These are phyloP conservation scores for Caranx ignobilis DNA, from an alignment of 2,113 vertebrate genomes.

Conservation along the genomic window DNA sequence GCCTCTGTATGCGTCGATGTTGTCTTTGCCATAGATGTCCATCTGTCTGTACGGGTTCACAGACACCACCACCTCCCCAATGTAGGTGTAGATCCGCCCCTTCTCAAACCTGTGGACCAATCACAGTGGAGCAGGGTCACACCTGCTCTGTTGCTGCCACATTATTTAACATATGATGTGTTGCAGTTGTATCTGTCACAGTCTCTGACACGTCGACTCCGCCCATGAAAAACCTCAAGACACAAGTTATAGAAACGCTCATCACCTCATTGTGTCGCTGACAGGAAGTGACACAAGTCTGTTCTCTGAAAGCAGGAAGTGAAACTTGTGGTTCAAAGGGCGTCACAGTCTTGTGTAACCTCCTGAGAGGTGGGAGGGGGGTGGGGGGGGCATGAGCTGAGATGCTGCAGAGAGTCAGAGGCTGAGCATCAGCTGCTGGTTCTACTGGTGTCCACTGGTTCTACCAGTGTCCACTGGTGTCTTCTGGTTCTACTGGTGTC, in stretches of 20 bases:
- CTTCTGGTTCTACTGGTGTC: neutral
- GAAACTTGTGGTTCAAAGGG: constrained; percentile 65
- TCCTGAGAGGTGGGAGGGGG: constrained; percentile 1
- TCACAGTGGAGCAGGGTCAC: constrained; percentile 9
- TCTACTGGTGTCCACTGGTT: neutral
- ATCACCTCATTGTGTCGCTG: constrained; percentile 18
- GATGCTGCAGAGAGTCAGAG: no score
- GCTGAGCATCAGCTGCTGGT: no score
- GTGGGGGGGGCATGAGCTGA: neutral
- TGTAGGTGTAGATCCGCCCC: constrained; percentile 93
- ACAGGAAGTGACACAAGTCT: constrained; percentile 81
- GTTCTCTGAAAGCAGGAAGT: constrained; percentile 79
- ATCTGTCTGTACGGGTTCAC: constrained; percentile 91
- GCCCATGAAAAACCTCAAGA: neutral
- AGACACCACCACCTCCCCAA: constrained; percentile 95
- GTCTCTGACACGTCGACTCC: neutral
- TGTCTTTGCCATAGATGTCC: constrained; percentile 87
- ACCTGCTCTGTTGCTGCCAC: neutral
- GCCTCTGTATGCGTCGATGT: constrained; percentile 88
- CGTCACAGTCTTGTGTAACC: constrained; percentile 48
- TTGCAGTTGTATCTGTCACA: no score
- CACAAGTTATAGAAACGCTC: neutral
- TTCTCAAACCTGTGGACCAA: constrained; percentile 87
- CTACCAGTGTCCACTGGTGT: neutral
- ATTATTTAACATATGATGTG: no score